These are phyloP conservation scores for Amorpha juglandis DNA, from an alignment of 2,888 invertebrate genomes.

Conservation along the genomic window DNA sequence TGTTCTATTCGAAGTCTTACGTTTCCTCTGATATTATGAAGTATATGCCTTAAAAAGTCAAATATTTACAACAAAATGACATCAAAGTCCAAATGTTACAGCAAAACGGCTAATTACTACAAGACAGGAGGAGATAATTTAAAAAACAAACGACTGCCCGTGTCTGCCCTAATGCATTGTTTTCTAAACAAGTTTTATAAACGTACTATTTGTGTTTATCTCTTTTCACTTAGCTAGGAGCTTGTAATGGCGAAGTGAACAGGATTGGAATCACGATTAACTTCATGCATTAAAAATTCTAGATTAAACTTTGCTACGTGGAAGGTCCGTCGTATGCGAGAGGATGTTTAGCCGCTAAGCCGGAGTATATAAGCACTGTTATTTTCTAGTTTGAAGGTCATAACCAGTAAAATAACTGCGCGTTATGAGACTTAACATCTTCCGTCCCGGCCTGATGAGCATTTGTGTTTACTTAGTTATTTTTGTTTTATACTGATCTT, in stretches of 20 bases:
- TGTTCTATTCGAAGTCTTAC: no score
- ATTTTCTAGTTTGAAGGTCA: no score
- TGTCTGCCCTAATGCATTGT: constrained; percentile 71
- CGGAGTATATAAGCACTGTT: no score
- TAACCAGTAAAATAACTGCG: no score
- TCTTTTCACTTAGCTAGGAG: constrained; percentile 19
- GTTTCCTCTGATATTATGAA: not conserved
- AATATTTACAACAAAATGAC: constrained; percentile 21
- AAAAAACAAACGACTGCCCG: constrained; percentile 46
- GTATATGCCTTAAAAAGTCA: not conserved
- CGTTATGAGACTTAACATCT: no score
- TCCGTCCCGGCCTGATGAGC: no score
- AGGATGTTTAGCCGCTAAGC: no score
- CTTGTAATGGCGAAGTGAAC: not conserved
- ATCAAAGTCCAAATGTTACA: constrained; percentile 22
- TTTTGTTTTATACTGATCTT: no score
- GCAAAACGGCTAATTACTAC: constrained; percentile 11
- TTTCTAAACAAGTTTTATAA: constrained; percentile 66
- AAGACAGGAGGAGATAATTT: constrained; percentile 13
- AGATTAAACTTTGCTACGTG: no score
- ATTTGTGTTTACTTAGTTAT: no score
- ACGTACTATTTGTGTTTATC: constrained; percentile 41
- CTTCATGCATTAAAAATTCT: no score
- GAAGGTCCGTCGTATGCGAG: no score
- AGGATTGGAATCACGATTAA: not conserved